phyloP scores from a whole-genome alignment of 2,888 invertebrate genomes.

The Leucania comma region DNA sequence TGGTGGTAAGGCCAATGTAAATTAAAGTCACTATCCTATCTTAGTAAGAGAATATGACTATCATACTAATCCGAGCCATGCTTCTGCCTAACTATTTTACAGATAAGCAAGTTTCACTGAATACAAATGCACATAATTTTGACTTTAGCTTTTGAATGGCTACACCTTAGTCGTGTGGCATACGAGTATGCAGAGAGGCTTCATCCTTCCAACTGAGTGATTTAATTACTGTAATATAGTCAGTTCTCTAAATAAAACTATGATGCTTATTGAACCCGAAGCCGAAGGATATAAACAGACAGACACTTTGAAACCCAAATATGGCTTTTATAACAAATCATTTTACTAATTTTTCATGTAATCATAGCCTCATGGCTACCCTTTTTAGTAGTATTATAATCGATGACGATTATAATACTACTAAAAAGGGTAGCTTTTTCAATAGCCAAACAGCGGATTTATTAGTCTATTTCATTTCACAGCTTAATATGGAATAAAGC shows the following conservation, averaged over 20 bases:
- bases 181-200: constrained; percentile 10
- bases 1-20: too few relatives aligned
- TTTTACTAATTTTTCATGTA: too few relatives aligned
- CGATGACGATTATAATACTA: too few relatives aligned
- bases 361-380: too few relatives aligned
- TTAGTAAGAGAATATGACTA: neutral
- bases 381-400: too few relatives aligned
- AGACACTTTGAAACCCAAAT: neutral
- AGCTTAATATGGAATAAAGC: too few relatives aligned
- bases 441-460: too few relatives aligned
- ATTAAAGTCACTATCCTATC: neutral
- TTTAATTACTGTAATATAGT: constrained; percentile 28
- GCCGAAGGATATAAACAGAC: neutral
- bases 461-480: too few relatives aligned
- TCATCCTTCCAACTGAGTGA: constrained; percentile 21
- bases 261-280: neutral
- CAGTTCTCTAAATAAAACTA: constrained; percentile 22
- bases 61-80: constrained; percentile 12
- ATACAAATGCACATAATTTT: constrained; percentile 8
- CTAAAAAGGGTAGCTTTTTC: too few relatives aligned
- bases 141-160: constrained; percentile 2
- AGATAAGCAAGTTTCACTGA: constrained; percentile 16
- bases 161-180: constrained; percentile 19
- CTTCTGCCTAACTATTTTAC: neutral
- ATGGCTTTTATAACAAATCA: neutral